phyloP scores from a whole-genome alignment of 2,113 vertebrate genomes.

The Scalopus aquaticus region DNA sequence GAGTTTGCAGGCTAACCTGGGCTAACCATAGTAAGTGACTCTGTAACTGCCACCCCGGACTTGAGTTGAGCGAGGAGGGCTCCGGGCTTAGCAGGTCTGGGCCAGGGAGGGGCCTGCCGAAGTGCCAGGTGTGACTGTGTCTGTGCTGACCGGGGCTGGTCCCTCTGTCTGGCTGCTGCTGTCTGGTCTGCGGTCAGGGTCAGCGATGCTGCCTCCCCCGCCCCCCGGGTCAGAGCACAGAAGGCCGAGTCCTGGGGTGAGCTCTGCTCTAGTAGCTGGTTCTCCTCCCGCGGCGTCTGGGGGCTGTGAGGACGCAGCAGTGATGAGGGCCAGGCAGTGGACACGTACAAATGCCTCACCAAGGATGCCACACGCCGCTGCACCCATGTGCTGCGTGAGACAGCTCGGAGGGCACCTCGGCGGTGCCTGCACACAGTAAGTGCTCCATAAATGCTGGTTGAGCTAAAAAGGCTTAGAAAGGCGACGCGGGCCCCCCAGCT shows the following conservation, averaged over 20 bases:
- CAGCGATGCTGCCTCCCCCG: neutral
- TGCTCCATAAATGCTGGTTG: neutral
- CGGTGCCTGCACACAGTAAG: neutral
- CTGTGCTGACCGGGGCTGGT: too few relatives aligned
- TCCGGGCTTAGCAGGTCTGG: neutral
- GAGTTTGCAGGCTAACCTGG: neutral
- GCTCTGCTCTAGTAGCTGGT: neutral
- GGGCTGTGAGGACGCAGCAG: accelerated
- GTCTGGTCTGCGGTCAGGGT: neutral
- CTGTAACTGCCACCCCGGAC: neutral
- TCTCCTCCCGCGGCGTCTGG: neutral
- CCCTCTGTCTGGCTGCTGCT: neutral
- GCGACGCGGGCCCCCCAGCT: accelerated
- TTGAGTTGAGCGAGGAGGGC: neutral
- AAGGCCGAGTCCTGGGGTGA: neutral
- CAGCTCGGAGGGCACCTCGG: neutral
- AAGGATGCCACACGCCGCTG: neutral
- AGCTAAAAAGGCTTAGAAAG: neutral
- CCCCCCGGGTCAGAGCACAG: neutral
- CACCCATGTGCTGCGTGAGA: neutral
- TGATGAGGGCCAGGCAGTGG: too few relatives aligned
- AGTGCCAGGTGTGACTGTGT: neutral
- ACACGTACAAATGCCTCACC: accelerated
- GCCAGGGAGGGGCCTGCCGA: neutral
- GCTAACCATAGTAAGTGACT: neutral